phyloP scores from a whole-genome alignment of 2,113 vertebrate species.

The Megaleporinus macrocephalus region DNA sequence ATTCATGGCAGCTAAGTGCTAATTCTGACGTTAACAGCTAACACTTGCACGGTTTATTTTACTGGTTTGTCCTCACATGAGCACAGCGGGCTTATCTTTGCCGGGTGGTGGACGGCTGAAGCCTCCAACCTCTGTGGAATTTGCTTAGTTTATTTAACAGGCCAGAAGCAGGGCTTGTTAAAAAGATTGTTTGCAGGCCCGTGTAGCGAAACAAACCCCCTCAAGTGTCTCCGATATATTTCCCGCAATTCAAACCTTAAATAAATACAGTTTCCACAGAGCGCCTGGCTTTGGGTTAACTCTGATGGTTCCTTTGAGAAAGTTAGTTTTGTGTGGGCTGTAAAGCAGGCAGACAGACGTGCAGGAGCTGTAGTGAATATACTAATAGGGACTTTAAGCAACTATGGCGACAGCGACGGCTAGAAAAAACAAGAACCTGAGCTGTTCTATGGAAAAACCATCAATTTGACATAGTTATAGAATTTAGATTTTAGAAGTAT shows the following conservation, averaged over 20 bases:
- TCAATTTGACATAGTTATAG: too few species aligned
- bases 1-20: conserved; percentile 51
- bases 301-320: conserved; percentile 43
- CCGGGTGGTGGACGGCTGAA: conserved; percentile 57
- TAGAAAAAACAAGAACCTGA: too few species aligned
- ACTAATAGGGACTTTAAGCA: background rate
- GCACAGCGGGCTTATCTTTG: conserved; percentile 46
- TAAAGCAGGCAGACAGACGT: background rate
- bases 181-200: conserved; percentile 57
- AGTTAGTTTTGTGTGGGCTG: background rate
- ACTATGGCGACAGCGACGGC: too few species aligned
- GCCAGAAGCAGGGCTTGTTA: conserved; percentile 45
- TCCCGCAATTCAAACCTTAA: conserved; percentile 42
- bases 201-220: conserved; percentile 55
- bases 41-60: conserved; percentile 56
- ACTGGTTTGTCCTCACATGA: conserved; percentile 56
- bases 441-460: too few species aligned
- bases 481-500: too few species aligned
- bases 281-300: conserved; percentile 38
- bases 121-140: conserved; percentile 40
- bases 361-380: background rate
- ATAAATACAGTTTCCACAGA: conserved; percentile 56
- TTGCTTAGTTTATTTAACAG: conserved; percentile 62
- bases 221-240: conserved; percentile 51
- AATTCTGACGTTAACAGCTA: conserved; percentile 53